These are phyloP conservation scores for Cryptosula pallasiana DNA, from an alignment of 2,888 invertebrate species.

Conservation along the genomic window DNA sequence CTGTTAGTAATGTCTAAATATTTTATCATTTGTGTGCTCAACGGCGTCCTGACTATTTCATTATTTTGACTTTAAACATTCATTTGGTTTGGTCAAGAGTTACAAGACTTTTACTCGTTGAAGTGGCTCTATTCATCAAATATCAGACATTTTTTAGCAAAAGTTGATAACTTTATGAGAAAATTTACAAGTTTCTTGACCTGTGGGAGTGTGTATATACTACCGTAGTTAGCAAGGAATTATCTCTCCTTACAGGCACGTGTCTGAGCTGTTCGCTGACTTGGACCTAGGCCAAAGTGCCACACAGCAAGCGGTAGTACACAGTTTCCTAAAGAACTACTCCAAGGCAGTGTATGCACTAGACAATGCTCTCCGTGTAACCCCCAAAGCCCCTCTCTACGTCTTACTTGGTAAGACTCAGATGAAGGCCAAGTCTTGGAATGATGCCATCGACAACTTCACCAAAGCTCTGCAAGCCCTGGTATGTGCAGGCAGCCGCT, in stretches of 20 bases:
- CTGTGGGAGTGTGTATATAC: not conserved
- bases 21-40: no score
- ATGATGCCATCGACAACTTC: slow-evolving; percentile 47
- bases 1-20: no score
- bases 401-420: slow-evolving; percentile 50
- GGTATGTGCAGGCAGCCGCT: no score
- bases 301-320: slow-evolving; percentile 51
- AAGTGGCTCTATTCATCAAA: no score
- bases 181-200: not conserved
- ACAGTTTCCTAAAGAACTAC: slow-evolving; percentile 52
- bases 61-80: no score
- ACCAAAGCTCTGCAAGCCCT: slow-evolving; percentile 44
- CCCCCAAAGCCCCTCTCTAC: slow-evolving; percentile 41
- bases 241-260: slow-evolving; percentile 35
- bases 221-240: not conserved
- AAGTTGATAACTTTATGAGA: not conserved
- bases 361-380: slow-evolving; percentile 36
- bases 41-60: no score
- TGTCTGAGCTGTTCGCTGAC: slow-evolving; percentile 39
- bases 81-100: no score
- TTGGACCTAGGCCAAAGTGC: slow-evolving; percentile 43
- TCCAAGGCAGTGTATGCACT: slow-evolving; percentile 51
- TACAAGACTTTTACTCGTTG: no score
- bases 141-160: no score
- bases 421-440: slow-evolving; percentile 51